Conservation (phyloP, 1,140 invertebrate species). For the Phocides pigmalion region DNA sequence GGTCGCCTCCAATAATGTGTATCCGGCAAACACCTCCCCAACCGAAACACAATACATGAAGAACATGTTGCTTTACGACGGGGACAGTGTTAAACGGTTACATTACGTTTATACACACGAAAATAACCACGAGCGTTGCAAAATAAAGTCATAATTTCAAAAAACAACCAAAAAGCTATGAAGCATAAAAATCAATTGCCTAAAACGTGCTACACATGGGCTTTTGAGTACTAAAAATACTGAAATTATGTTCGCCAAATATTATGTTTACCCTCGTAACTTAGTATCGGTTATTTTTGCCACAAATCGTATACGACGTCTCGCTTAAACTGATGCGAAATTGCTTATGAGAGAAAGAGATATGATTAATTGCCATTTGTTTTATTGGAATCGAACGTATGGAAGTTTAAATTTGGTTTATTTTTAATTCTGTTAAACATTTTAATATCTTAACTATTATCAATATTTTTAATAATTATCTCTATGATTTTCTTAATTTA, state of each 20-base stretch:
- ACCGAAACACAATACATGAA: too few relatives aligned
- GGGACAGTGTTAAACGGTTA: background rate
- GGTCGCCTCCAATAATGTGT: too few relatives aligned
- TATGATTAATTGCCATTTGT: too few relatives aligned
- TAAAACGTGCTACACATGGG: conserved; percentile 41
- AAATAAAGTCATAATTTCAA: conserved; percentile 21
- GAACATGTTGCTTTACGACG: too few relatives aligned
- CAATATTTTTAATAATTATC: too few relatives aligned
- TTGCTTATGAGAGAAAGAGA: background rate
- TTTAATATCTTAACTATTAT: too few relatives aligned
- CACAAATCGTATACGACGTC: background rate
- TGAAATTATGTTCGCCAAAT: conserved; percentile 27
- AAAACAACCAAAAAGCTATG: conserved; percentile 1
- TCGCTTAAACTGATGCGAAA: background rate
- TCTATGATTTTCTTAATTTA: too few relatives aligned
- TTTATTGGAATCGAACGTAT: too few relatives aligned
- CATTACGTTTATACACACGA: background rate
- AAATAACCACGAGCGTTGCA: background rate
- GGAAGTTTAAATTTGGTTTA: too few relatives aligned
- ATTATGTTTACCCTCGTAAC: conserved; percentile 31
- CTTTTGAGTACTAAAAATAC: conserved; percentile 28
- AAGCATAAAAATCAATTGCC: conserved; percentile 23
- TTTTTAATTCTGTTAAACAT: too few relatives aligned
- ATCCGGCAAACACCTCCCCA: too few relatives aligned
- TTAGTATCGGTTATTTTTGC: conserved; percentile 38